Conservation (phyloP, 2,797 vertebrate genomes). For the Synaphobranchus kaupii region DNA sequence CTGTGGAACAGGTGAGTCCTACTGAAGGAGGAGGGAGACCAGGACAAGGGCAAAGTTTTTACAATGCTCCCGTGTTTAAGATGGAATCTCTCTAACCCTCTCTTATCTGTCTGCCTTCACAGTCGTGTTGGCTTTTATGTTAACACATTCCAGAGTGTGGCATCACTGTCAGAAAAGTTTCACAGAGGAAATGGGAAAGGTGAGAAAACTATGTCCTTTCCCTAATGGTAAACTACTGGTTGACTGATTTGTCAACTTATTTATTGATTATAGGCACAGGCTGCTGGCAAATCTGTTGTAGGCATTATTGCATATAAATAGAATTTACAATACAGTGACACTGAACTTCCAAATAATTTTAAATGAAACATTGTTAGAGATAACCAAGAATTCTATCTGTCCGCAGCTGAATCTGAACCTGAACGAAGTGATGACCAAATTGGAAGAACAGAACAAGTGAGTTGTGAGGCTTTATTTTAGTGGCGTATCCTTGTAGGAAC, state of each 20-base stretch:
- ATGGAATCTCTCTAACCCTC: neutral
- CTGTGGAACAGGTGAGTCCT: conserved; percentile 87
- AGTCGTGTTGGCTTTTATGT: conserved; percentile 96
- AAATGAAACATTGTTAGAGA: neutral
- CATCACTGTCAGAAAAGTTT: conserved; percentile 91
- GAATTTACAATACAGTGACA: neutral
- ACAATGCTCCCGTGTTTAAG: neutral
- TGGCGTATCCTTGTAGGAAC: neutral
- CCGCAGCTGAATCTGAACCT: conserved; percentile 89
- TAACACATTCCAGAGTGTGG: conserved; percentile 94
- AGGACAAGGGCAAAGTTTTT: neutral
- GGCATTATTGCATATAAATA: neutral
- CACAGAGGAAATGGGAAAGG: conserved; percentile 96
- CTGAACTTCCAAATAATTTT: neutral
- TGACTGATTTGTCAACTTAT: neutral
- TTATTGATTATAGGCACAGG: neutral
- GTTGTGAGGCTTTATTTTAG: conserved; percentile 36
- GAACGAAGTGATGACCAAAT: conserved; percentile 87
- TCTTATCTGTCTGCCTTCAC: neutral
- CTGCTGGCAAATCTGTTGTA: neutral
- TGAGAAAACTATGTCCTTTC: conserved; percentile 57
- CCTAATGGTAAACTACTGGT: neutral
- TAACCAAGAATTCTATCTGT: conserved; percentile 27
- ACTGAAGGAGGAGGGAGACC: neutral
- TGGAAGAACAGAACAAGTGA: conserved; percentile 86